Conservation (phyloP, 92 coral and sea anemone genomes). For the Ricordea florida region DNA sequence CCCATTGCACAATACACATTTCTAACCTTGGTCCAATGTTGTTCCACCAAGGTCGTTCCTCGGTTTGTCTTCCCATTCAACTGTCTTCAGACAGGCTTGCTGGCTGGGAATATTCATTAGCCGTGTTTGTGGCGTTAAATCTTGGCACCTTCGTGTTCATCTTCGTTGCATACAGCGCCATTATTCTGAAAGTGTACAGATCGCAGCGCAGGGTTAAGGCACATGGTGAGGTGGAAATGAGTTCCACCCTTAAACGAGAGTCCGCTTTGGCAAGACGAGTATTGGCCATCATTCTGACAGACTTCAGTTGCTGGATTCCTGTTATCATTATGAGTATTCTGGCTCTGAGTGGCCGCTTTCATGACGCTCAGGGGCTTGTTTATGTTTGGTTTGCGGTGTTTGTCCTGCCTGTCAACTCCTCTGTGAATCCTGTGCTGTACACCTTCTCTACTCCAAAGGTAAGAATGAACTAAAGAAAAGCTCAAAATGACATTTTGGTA, state of each 20-base stretch:
- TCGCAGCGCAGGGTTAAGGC: conserved; percentile 3
- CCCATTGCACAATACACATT: too few species aligned
- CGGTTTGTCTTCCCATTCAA: conserved; percentile 55
- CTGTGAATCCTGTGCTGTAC: conserved; percentile 56
- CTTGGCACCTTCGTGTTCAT: conserved; percentile 36
- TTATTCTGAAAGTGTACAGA: conserved; percentile 4
- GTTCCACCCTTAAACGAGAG: conserved; percentile 3
- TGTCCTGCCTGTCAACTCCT: conserved; percentile 54
- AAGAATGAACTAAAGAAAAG: too few species aligned
- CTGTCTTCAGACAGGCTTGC: conserved; percentile 34
- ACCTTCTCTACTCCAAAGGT: conserved; percentile 49
- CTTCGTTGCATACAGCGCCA: conserved; percentile 29
- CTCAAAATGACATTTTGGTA: too few species aligned
- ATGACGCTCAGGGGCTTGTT: conserved; percentile 22
- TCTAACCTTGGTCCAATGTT: not conserved
- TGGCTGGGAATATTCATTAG: conserved; percentile 60
- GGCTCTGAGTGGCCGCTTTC: conserved; percentile 23
- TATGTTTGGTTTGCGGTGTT: conserved; percentile 63
- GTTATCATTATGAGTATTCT: conserved; percentile 42
- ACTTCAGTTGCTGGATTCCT: conserved; percentile 58
- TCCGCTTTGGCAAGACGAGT: conserved; percentile 34
- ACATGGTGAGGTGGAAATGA: not conserved
- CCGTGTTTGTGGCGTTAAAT: conserved; percentile 29
- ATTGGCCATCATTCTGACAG: conserved; percentile 45
- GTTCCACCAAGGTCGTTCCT: conserved; percentile 27